Percentiles rank a stretch among this genome's conserved stretches.
Conservation (phyloP, 1,140 invertebrate genomes). For the Drosophila jambulina region DNA sequence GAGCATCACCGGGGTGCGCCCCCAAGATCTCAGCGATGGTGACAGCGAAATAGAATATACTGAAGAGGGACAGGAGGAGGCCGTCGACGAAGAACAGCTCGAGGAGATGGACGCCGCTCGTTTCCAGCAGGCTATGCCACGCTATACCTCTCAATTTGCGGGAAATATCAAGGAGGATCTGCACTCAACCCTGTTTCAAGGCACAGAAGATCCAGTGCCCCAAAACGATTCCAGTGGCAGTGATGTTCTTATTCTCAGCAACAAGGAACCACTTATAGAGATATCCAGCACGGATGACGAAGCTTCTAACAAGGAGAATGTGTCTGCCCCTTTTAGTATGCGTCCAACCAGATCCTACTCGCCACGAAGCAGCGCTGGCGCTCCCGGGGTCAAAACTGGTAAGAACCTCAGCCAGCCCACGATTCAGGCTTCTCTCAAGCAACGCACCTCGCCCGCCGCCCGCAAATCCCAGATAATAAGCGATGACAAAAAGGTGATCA, state of each 20-base stretch:
- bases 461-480: conserved; percentile 2
- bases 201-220: not conserved
- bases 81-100: conserved; percentile 2
- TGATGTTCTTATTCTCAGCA: conserved; percentile 70
- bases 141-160: conserved; percentile 70
- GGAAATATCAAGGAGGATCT: conserved; percentile 56
- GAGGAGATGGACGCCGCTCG: conserved; percentile 2
- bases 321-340: not conserved
- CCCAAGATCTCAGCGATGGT: conserved; percentile 62
- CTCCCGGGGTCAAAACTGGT: conserved; percentile 3
- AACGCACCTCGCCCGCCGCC: not conserved
- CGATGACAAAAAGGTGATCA: conserved; percentile 40
- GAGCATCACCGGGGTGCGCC: conserved; percentile 80
- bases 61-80: conserved; percentile 26
- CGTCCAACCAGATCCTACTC: conserved; percentile 24
- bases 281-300: conserved; percentile 69
- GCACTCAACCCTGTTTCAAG: conserved; percentile 67
- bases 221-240: conserved; percentile 55
- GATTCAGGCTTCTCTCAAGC: conserved; percentile 41
- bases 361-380: conserved; percentile 36
- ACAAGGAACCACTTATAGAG: conserved; percentile 67
- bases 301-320: conserved; percentile 31
- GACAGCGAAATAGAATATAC: conserved; percentile 79
- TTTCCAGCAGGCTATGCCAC: conserved; percentile 25
- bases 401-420: conserved; percentile 73